Evolutionary conservation across 37 sponge, comb jelly and placozoan genomes (phyloP).

Genomic region (Spongilla lacustris): DNA sequence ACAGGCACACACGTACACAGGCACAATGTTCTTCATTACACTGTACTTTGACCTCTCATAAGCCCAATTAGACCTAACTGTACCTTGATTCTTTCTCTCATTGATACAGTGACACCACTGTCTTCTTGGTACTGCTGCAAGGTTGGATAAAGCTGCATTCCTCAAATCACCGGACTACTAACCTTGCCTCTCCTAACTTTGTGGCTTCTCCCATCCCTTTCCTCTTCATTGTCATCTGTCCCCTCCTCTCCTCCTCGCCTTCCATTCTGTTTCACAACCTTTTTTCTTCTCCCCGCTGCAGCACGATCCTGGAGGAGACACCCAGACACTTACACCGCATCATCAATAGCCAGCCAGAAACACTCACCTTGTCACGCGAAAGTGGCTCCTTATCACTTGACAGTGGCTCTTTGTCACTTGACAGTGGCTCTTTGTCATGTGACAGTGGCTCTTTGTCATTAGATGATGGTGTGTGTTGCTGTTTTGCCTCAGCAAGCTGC

Average conservation of each 20-base stretch:
- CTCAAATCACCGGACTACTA: neutral
- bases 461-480: neutral
- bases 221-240: neutral
- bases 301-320: neutral
- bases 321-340: too few species aligned
- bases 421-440: neutral
- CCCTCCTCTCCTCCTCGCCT: neutral
- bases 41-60: neutral
- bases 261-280: neutral
- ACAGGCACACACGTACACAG: neutral
- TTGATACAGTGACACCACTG: neutral
- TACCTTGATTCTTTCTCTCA: neutral
- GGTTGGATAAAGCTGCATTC: neutral
- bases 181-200: neutral
- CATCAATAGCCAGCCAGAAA: too few species aligned
- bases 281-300: neutral
- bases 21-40: too few species aligned
- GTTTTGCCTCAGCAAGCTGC: neutral
- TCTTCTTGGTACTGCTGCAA: neutral
- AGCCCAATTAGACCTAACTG: neutral
- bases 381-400: neutral
- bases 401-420: neutral
- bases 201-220: neutral
- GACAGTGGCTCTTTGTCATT: neutral
- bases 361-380: too few species aligned